Conservation (phyloP, 2,888 invertebrate genomes). For the Dicroscelio sp. region DNA sequence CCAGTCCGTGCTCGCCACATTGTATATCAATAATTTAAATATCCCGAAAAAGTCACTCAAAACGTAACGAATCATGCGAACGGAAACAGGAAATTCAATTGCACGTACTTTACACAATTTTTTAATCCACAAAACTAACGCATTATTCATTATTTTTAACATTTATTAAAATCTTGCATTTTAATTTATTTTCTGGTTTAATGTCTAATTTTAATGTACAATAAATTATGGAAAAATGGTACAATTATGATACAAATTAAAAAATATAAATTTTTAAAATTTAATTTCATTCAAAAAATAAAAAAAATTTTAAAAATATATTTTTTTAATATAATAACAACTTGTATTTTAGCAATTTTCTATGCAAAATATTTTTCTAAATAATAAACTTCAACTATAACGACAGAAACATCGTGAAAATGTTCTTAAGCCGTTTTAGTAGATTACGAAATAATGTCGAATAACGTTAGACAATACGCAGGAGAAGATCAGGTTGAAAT, state of each 20-base stretch:
- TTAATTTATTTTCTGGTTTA: too few relatives aligned
- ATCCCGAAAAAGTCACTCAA: background rate
- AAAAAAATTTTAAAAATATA: background rate
- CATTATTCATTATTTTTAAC: too few relatives aligned
- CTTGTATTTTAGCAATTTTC: background rate
- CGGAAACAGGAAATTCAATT: too few relatives aligned
- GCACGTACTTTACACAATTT: too few relatives aligned
- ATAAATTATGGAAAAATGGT: background rate
- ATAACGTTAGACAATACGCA: too few relatives aligned
- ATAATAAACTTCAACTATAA: background rate
- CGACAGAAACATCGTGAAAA: too few relatives aligned
- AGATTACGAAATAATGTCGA: too few relatives aligned
- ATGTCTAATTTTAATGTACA: too few relatives aligned
- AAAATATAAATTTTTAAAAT: background rate
- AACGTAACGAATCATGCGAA: background rate
- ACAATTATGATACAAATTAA: background rate
- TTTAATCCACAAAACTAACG: too few relatives aligned
- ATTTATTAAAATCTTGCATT: too few relatives aligned
- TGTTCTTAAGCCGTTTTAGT: too few relatives aligned
- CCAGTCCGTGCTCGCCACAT: background rate
- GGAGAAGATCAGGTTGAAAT: constrained; percentile 30
- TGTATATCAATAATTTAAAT: constrained; percentile 20
- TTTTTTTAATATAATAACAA: background rate
- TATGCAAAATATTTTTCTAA: background rate
- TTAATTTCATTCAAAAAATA: background rate